Evolutionary conservation across 1,140 invertebrate species (phyloP), one percentile per base, ranked within the genome.

Genomic region (Aphidius ervi): DNA sequence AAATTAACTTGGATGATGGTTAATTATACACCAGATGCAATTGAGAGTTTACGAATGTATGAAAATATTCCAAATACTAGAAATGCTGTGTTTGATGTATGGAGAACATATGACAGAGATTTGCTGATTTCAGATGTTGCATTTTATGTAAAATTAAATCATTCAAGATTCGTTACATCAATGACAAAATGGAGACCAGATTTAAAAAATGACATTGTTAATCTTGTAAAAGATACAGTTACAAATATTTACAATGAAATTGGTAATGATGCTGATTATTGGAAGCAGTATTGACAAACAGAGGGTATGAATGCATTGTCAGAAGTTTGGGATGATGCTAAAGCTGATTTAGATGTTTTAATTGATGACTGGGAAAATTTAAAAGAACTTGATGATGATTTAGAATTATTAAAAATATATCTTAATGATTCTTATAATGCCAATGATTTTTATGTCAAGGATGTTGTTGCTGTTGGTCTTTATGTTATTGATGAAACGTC

Each of bases 391-490:
- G 86, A 88, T 69, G 82, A 86, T 31, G 91, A 93, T 76, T 76
- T 91, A 1, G 82, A 87, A 23, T 84, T 88, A 20, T 81, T 93
- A 7, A 84, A 86, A 59, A 57, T 72, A 1, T 91, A 89, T 66
- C 70, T 93, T 2, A 90, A 92, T 68, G 78, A 87, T 40, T 91
- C 90, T 0, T 92, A 92, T 64, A 82, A 88, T 52, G 82, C 84
- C 1, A 93, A 94, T 67, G 90, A 93, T 56, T 93, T 93, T 72
- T 92, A 92, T 61, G 84, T 92, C 3, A 87, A 88, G 72, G 87
- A 92, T 70, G 83, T 92, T 2, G 84, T 88, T 0, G 83, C 83
- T 43, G 83, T 89, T 37, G 84, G 84, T 1, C 74, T 87, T 47
- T 85, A 86, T 31, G 79, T 91, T 0, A 79, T 90, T 9, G 89